Conservation (phyloP, 1,140 invertebrate species). For the Drosophila miranda region DNA sequence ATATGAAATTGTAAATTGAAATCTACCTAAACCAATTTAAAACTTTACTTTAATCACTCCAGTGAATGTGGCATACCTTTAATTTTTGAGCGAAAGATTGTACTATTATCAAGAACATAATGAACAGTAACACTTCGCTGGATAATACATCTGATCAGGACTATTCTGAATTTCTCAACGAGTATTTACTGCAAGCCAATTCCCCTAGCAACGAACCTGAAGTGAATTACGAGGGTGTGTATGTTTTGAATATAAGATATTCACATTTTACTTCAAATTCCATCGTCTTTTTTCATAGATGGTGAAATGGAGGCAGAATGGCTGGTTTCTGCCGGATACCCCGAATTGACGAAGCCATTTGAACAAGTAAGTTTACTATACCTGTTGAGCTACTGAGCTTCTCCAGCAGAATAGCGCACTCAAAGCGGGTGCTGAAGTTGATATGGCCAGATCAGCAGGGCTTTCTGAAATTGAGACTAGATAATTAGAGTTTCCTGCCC, state of each 20-base stretch:
- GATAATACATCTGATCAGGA: conserved; percentile 75
- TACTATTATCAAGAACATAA: conserved; percentile 28
- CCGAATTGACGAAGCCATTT: conserved; percentile 80
- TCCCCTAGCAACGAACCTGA: conserved; percentile 69
- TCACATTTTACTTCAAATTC: neutral
- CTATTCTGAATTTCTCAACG: conserved; percentile 77
- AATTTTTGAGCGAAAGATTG: neutral
- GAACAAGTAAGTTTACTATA: conserved; percentile 60
- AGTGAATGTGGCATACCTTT: too few species aligned
- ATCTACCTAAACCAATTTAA: too few species aligned
- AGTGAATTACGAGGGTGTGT: conserved; percentile 74
- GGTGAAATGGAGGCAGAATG: conserved; percentile 82
- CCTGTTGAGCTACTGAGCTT: too few species aligned
- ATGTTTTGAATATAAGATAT: conserved; percentile 5
- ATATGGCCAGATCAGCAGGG: too few species aligned
- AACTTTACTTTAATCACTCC: too few species aligned
- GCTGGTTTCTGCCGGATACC: conserved; percentile 77
- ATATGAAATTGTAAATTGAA: too few species aligned
- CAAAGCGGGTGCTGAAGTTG: too few species aligned
- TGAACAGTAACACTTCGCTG: conserved; percentile 65
- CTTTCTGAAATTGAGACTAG: too few species aligned
- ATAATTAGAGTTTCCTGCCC: too few species aligned
- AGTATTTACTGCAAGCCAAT: conserved; percentile 76
- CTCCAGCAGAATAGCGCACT: too few species aligned
- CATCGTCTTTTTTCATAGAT: conserved; percentile 47